A percentile compares a stretch with the other conserved stretches of the same genome.
These are phyloP conservation scores for Takifugu flavidus DNA, from an alignment of 2,113 vertebrate species.

Conservation along the genomic window DNA sequence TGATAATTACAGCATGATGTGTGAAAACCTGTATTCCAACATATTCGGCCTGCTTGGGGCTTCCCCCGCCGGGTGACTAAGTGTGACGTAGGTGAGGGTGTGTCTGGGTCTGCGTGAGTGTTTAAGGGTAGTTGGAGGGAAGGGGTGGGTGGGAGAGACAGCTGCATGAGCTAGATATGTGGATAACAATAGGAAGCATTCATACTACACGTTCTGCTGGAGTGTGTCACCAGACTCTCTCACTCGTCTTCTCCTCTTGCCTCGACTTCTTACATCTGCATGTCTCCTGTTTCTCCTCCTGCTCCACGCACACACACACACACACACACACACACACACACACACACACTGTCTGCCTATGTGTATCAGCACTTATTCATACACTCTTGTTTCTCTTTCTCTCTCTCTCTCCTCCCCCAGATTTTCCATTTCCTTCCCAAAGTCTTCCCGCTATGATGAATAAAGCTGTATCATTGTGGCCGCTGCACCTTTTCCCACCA, in stretches of 20 bases:
- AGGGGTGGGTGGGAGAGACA: slow-evolving; percentile 46
- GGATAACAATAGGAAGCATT: slow-evolving; percentile 67
- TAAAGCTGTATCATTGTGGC: slow-evolving; percentile 22
- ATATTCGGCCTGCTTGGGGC: slow-evolving; percentile 33
- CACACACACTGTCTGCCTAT: slow-evolving; percentile 27
- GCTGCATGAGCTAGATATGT: slow-evolving; percentile 64
- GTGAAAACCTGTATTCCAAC: slow-evolving; percentile 24
- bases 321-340: slow-evolving; percentile 5
- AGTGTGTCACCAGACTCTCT: slow-evolving; percentile 57
- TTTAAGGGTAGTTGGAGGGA: slow-evolving; percentile 15
- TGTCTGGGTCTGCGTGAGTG: slow-evolving; percentile 15
- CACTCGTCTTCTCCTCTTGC: slow-evolving; percentile 21
- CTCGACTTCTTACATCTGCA: slow-evolving; percentile 45
- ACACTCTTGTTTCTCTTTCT: background rate
- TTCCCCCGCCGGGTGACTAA: slow-evolving; percentile 48
- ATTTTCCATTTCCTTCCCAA: slow-evolving; percentile 10
- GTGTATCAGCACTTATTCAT: slow-evolving; percentile 27
- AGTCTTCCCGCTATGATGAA: slow-evolving; percentile 39
- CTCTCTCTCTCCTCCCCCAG: slow-evolving; percentile 18
- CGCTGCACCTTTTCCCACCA: slow-evolving; percentile 18
- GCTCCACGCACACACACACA: slow-evolving; percentile 20
- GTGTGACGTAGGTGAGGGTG: slow-evolving; percentile 54
- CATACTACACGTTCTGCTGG: slow-evolving; percentile 64
- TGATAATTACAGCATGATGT: background rate
- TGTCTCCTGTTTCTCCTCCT: slow-evolving; percentile 45